These are phyloP conservation scores for Chrysochloris asiatica DNA, from an alignment of 2,113 vertebrate species.

Conservation along the genomic window DNA sequence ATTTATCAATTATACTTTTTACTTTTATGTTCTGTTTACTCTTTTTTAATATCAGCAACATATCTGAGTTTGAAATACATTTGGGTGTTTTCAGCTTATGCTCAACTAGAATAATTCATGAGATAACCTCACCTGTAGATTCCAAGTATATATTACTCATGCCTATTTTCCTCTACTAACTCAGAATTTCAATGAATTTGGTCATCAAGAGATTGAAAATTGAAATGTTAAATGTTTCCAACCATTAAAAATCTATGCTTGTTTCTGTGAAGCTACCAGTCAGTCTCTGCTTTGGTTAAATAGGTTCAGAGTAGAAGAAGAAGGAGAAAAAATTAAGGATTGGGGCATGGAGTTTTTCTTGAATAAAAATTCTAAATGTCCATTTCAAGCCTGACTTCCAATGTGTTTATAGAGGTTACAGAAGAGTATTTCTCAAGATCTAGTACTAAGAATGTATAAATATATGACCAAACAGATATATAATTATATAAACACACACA, in stretches of 20 bases:
- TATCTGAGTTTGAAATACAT: constrained; percentile 6
- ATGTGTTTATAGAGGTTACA: not conserved
- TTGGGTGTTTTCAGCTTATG: not conserved
- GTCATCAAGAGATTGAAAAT: constrained; percentile 24
- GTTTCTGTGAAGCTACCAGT: not conserved
- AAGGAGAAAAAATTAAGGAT: not conserved
- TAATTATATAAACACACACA: too few relatives aligned
- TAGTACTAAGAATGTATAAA: not conserved
- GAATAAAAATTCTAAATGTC: not conserved
- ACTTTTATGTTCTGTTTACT: not conserved
- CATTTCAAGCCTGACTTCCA: not conserved
- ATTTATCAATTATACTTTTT: not conserved
- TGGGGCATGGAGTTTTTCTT: not conserved
- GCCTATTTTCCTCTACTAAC: not conserved
- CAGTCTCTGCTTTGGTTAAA: not conserved
- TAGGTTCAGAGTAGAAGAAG: not conserved
- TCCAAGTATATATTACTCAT: not conserved
- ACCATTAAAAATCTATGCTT: constrained; percentile 12
- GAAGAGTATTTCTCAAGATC: not conserved
- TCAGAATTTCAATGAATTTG: constrained; percentile 58
- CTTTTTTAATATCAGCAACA: not conserved
- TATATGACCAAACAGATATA: not conserved
- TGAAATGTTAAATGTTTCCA: constrained; percentile 14
- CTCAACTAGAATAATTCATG: constrained; percentile 57
- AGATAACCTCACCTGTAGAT: not conserved